Base-by-base conservation (phyloP, 2,113 vertebrate species). In the Calcarius ornatus region DNA sequence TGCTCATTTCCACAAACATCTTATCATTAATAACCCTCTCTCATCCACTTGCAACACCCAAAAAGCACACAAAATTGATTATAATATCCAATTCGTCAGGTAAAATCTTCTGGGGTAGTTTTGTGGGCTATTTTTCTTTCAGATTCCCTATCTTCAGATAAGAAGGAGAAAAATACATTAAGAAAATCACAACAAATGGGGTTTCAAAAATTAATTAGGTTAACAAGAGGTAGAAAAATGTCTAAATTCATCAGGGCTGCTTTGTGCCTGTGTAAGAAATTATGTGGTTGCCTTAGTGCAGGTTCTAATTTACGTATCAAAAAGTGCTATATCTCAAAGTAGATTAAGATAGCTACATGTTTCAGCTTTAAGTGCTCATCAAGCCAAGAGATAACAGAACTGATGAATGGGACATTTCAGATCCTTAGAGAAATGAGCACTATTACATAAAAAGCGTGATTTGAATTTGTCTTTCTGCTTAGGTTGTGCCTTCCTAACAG, bases 401-500 rank as follows among this genome's bases (percentile, higher is more conserved):
- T 96, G 95, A 96, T 96, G 94, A 97, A 97, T 96, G 92, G 89
- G 87, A 81, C 43, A 91, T 96, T 88, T 96, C 91, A 89, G 80
- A 87, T 92, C 93, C 81, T 96, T 73, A 78, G 91, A 95, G 88
- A 96, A 97, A 97, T 65, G 87, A 94, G 80, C 47, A 90, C 92
- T 89, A 89, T 89, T 90, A 95, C 91, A 92, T 94, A 93, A 95
- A 91, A 96, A 82, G 63, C 91, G 88, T 95, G 81, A 96, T 96
- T 81, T 92, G 88, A 95, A 95, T 94, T 93, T 92, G 64, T 95
- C 89, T 95, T 95, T 95, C 88, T 86, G 50, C 91, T 92, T 90
- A 91, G 70, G 63, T 89, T 87, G 40, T 92, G 83, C 94, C 65
- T 86, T 88, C 53, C 75, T 89, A 91, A 91, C 22, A 92, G 72